Evolutionary conservation across 2,797 vertebrate species (phyloP).

Genomic region (Scarus forsteni): DNA sequence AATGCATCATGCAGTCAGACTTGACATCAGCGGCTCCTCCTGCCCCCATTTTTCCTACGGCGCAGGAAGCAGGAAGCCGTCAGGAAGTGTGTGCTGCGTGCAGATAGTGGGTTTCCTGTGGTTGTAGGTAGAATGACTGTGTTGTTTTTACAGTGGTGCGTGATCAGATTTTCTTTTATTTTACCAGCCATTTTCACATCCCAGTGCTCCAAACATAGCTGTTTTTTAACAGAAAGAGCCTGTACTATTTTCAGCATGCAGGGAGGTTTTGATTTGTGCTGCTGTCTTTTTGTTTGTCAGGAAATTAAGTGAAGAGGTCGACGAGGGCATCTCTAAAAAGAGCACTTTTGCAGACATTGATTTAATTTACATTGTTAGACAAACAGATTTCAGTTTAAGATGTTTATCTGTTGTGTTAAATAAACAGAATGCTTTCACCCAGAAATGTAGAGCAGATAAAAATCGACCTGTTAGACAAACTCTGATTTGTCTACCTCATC

Average conservation of each 20-base stretch:
- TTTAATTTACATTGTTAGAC: too few species aligned
- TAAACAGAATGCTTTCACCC: too few species aligned
- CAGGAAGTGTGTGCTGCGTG: slow-evolving; percentile 77
- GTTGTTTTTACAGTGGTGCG: slow-evolving; percentile 26
- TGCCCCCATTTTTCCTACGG: slow-evolving; percentile 21
- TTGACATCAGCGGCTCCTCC: slow-evolving; percentile 64
- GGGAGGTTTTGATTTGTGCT: not conserved
- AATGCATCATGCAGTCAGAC: slow-evolving; percentile 26
- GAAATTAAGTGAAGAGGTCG: not conserved
- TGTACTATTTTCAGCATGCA: not conserved
- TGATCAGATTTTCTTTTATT: slow-evolving; percentile 52
- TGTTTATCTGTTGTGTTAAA: too few species aligned
- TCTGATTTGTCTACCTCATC: too few species aligned
- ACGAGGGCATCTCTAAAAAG: too few species aligned
- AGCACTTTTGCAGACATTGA: too few species aligned
- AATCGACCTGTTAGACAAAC: too few species aligned
- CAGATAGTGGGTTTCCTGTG: slow-evolving; percentile 76
- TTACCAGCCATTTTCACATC: slow-evolving; percentile 35
- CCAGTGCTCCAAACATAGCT: not conserved
- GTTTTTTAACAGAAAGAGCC: not conserved
- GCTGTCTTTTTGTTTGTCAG: not conserved
- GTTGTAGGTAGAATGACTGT: slow-evolving; percentile 40
- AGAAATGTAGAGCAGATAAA: too few species aligned
- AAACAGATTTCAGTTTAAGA: too few species aligned
- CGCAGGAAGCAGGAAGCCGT: slow-evolving; percentile 74